Percentiles rank a stretch among this genome's conserved stretches.
These are phyloP conservation scores for Lamprologus ornatipinnis DNA, from an alignment of 2,113 vertebrate species.

Conservation along the genomic window DNA sequence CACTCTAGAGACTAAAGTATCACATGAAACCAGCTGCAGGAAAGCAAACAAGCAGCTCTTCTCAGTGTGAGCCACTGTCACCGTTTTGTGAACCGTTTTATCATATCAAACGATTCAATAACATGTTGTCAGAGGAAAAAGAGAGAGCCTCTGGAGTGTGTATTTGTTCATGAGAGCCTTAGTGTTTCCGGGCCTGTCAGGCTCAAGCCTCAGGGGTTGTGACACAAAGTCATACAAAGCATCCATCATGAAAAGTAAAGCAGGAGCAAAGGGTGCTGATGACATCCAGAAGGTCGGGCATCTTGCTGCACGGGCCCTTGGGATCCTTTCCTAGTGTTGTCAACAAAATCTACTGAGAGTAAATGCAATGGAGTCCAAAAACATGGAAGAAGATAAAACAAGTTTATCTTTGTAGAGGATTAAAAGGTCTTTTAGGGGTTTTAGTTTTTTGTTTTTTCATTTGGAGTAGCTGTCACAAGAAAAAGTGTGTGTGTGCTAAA, in stretches of 20 bases:
- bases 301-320: not conserved
- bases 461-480: not conserved
- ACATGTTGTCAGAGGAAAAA: slow-evolving; percentile 26
- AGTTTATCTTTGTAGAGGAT: not conserved
- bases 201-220: not conserved
- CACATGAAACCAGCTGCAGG: not conserved
- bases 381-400: not conserved
- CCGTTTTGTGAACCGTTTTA: slow-evolving; percentile 26
- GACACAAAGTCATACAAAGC: slow-evolving; percentile 42
- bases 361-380: not conserved
- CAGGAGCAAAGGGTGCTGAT: not conserved
- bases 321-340: not conserved
- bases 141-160: not conserved
- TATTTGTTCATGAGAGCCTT: not conserved
- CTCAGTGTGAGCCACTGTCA: slow-evolving; percentile 16
- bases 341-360: not conserved
- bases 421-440: not conserved
- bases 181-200: slow-evolving; percentile 36
- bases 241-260: slow-evolving; percentile 40
- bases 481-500: not conserved
- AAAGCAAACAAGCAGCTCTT: slow-evolving; percentile 28
- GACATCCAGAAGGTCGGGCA: slow-evolving; percentile 18
- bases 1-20: not conserved
- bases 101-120: slow-evolving; percentile 24
- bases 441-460: not conserved